Base-by-base conservation (phyloP, 2,113 vertebrate genomes). In the Gasterosteus nipponicus region DNA sequence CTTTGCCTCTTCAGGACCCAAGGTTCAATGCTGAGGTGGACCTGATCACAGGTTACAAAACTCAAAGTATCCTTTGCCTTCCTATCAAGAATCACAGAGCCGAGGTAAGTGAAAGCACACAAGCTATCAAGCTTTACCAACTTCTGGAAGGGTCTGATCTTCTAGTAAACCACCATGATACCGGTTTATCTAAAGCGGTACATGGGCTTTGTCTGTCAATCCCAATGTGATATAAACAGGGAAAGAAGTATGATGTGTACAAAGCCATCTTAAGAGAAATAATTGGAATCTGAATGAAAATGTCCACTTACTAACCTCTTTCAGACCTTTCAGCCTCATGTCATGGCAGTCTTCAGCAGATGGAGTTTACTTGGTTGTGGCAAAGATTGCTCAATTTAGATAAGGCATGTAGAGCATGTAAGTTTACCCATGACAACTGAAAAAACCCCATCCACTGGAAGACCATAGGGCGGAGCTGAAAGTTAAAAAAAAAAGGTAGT, bases 21-120 rank as follows among this genome's bases (percentile, higher is more conserved):
- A 94, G 98, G 84, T 99, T 99, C 91, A 99, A 99, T 69, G 98
- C 97, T 31, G 98, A 99, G 91, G 96, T 99, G 5, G 98, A 99
- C 92, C 95, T 96, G 89, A 97, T 99, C 92, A 99, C 98, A 39
- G 98, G 98, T 1, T 99, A 99, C 91, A 98, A 94, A 93, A 99
- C 98, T 29, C 97, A 98, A 73, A 99, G 97, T 73, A 98, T 99
- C 84, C 96, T 99, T 59, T 99, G 98, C 87, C 96, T 99, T 95
- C 98, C 98, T 41, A 99, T 99, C 92, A 99, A 99, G 93, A 99
- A 99, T 87, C 97, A 99, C 49, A 94, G 94, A 85, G 95, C 96
- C 19, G 97, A 99, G 96, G 98, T 99, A 90, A 78, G 80, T 22
- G 4, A 18, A 1, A 11, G 10, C 22, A 31, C 14, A 39, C 0